phyloP scores from a whole-genome alignment of 2,888 invertebrate species.

The Operophtera brumata region DNA sequence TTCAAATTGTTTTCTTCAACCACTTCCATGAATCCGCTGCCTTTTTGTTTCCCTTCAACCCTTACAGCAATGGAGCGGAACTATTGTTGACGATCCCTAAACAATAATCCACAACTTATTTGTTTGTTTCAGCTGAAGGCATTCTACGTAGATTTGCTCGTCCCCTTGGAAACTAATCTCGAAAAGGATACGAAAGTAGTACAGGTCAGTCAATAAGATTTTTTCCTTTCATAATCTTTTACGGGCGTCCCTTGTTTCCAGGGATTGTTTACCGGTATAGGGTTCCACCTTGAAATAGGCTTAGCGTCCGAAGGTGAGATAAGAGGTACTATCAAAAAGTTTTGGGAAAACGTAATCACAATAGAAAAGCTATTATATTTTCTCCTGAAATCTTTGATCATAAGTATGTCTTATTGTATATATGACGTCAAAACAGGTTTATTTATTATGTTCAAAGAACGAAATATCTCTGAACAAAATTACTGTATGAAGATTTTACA shows the following conservation, averaged over 20 bases:
- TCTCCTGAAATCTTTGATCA: background rate
- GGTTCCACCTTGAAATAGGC: slow-evolving; percentile 36
- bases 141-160: slow-evolving; percentile 95
- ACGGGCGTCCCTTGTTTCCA: slow-evolving; percentile 46
- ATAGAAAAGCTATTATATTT: background rate
- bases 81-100: slow-evolving; percentile 32
- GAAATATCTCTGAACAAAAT: too few species aligned
- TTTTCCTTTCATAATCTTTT: slow-evolving; percentile 57
- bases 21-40: slow-evolving; percentile 26
- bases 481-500: slow-evolving; percentile 1
- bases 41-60: slow-evolving; percentile 31
- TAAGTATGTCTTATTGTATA: background rate
- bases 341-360: slow-evolving; percentile 30
- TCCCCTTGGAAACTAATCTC: slow-evolving; percentile 95
- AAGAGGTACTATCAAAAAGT: slow-evolving; percentile 66
- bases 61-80: slow-evolving; percentile 26
- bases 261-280: slow-evolving; percentile 59
- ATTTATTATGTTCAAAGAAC: background rate
- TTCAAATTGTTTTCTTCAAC: slow-evolving; percentile 4
- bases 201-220: slow-evolving; percentile 83
- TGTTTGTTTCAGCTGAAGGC: slow-evolving; percentile 89
- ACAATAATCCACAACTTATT: slow-evolving; percentile 45
- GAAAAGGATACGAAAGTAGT: slow-evolving; percentile 97
- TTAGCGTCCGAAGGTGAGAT: slow-evolving; percentile 47
- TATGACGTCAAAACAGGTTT: background rate